Base-by-base conservation (phyloP, 1,140 invertebrate genomes). In the Oryctes rhinoceros region DNA sequence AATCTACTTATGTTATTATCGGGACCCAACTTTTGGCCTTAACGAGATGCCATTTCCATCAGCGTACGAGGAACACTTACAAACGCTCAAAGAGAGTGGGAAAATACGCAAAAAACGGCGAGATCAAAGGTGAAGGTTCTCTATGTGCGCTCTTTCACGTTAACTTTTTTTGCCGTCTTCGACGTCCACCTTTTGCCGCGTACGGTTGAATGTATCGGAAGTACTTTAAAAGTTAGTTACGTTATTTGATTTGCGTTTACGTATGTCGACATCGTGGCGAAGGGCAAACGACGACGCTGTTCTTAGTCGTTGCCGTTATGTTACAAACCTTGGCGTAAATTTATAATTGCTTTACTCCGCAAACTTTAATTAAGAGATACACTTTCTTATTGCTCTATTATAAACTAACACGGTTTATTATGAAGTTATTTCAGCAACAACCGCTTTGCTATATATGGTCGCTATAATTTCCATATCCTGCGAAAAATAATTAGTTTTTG, bases 321-420 rank as follows among this genome's bases (percentile, higher is more conserved):
- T 59, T n/a, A 59, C 13, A 59, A 59, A 59, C 53, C 53, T 59
- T n/a, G 53, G 18, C 7, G 15, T 59, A 59, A 59, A 59, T 59
- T 59, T 59, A n/a, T 59, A 59, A 59, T 59, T 59, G 53, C 53
- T 59, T 59, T 59, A 59, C 53, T 59, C 53, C 53, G 53, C 53
- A 59, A 59, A 59, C 15, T 59, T 59, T 59, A 59, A 59, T 59
- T 59, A 59, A 59, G 53, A 59, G n/a, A 59, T 59, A 18, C 53
- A 59, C 5, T 59, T 59, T 59, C 53, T 59, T 59, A 59, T 59
- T 59, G 53, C 53, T 59, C 53, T 59, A 59, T 18, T 59, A 59
- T 18, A n/a, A 6, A 59, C 53, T 59, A 59, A 10, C 49, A 53
- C 15, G 53, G 53, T 59, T 59, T 59, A 59, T 15, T 59, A 59